Percentiles rank a stretch among this genome's conserved stretches.
phyloP scores from a whole-genome alignment of 1,140 invertebrate species.

The Tetranychus cinnabarinus region DNA sequence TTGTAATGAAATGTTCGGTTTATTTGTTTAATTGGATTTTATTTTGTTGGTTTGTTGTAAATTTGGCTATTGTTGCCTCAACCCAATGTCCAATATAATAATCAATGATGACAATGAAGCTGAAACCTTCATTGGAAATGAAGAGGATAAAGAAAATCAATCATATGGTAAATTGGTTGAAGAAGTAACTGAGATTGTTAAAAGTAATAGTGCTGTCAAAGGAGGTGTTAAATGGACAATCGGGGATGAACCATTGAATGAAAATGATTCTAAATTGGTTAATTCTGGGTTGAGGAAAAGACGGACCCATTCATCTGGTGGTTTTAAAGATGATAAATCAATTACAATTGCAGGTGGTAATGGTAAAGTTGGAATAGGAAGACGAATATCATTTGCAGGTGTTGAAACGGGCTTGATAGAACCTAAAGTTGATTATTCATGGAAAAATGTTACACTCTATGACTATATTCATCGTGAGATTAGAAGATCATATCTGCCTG shows the following conservation, averaged over 20 bases:
- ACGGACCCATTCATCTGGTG: no score
- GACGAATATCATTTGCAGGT: not conserved
- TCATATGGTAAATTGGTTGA: not conserved
- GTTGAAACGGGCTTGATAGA: not conserved
- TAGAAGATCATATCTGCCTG: slow-evolving; percentile 64
- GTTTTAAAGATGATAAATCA: no score
- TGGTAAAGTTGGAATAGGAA: no score
- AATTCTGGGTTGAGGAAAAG: not conserved
- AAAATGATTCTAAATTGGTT: slow-evolving; percentile 3
- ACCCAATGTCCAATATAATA: not conserved
- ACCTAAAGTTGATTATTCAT: not conserved
- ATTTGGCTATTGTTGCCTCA: no score
- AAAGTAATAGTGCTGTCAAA: slow-evolving; percentile 3
- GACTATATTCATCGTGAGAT: slow-evolving; percentile 60
- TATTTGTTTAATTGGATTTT: no score
- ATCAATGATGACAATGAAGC: not conserved
- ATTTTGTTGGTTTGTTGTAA: no score
- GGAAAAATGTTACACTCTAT: slow-evolving; percentile 12
- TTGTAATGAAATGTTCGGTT: no score
- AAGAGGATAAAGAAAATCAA: not conserved
- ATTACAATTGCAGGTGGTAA: no score
- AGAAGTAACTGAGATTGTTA: not conserved
- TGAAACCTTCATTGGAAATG: not conserved
- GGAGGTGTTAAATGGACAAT: not conserved
- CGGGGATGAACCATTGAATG: not conserved